Base-by-base conservation (phyloP, 2,113 vertebrate species). In the Myotis davidii region DNA sequence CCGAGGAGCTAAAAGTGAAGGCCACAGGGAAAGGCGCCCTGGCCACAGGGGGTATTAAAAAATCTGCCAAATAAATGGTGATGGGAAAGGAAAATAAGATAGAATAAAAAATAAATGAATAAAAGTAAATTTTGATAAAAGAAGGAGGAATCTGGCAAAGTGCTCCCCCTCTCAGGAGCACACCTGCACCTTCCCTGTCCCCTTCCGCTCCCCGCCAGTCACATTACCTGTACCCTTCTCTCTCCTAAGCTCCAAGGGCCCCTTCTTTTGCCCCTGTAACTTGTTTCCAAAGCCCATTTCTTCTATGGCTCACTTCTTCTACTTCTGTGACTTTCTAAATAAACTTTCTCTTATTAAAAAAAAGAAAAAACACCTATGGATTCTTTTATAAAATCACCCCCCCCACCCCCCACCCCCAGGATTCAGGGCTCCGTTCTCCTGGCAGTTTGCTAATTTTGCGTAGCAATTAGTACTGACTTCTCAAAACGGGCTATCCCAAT, bases 381-480 rank as follows among this genome's bases (percentile, higher is more conserved):
- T 94, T 94, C 95, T 93, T 96, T 85, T 86, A 85, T 86, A 73
- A 93, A 94, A 94, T 77, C 78, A 88, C 82, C 52, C 87, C 82
- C 54, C 52, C 87, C 82, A 48, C 52, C 82, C 52, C 87, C 82
- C 54, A 52, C 82, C 52, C 87, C 82, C 54, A 52, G 91, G 83
- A 92, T 54, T 27, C 81, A 5, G 34, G 27, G 67, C 25, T 89
- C 6, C 16, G 23, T 82, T n/a, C 83, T 90, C 54, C 91, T 9
- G 29, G 81, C 88, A 76, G 79, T 77, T 14, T 9, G 93, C 91
- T 92, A 77, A 87, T 95, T 97, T 95, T 97, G 93, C 96, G 96
- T 97, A 90, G 93, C 88, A 92, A 90, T 95, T 92, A 95, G 81
- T 78, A 76, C n/a, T 77, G 94, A 94, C 94, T 96, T 85, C 82